Base-by-base conservation (phyloP, 2,797 vertebrate species). In the Epinephelus awoara region DNA sequence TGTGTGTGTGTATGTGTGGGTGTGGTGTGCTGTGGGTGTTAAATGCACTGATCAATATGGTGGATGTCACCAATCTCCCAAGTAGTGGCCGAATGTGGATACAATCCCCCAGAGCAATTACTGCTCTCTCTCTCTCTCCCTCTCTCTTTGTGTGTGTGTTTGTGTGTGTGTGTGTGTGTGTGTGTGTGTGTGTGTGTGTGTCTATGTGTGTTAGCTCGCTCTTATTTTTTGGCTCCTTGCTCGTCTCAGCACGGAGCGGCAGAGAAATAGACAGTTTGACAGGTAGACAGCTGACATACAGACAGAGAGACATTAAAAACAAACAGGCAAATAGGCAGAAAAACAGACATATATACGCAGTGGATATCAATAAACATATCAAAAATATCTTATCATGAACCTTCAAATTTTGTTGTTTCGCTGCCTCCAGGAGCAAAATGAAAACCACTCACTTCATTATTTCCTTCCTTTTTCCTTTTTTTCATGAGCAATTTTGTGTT, bases 1-100 rank as follows among this genome's bases (percentile, higher is more conserved):
- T 78, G 77, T 50, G 29, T 66, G 54, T 44, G 57, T 47, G 27
- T 67, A 54, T 55, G 72, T 55, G 21, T 14, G 44, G 13, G 44
- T 46, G 44, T 46, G 66, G 46, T 65, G 59, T 50, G 56, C 42
- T 19, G 71, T 64, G 1, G 14, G 79, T 79, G 81, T 83, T 88
- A 83, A 90, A 85, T 83, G 80, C 75, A 83, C 62, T 80, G 80
- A 92, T 91, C 89, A 81, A 88, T 91, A 87, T 64, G 68, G 77
- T 85, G 78, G 89, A 87, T 90, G 89, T 90, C 88, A 88, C 84
- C 86, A 87, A 90, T 90, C 79, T 87, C 74, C 75, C 66, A 82
- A 72, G 65, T 47, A 77, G 84, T 88, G 69, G 70, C 85, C 59
- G 13, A 83, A 54, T 79, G 82, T 67, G 61, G 86, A 84, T 80